Evolutionary conservation across 1,140 invertebrate species (phyloP), one percentile per base, ranked within the genome.

Genomic region (Achroia grisella): DNA sequence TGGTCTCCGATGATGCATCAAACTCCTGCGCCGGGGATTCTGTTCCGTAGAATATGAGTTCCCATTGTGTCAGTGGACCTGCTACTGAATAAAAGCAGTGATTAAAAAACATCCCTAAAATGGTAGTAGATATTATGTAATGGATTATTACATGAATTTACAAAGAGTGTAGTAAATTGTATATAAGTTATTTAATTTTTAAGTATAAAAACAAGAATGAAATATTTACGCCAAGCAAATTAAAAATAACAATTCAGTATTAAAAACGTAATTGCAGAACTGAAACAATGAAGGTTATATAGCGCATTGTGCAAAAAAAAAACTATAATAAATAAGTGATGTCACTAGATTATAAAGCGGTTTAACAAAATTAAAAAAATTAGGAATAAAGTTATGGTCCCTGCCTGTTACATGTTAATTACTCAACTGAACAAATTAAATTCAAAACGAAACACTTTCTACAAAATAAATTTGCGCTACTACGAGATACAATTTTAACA

Each of bases 1-100:
- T 69, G 30, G 42, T 69, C 31, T 80, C 75, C 0, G 65, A 67
- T 4, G 71, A 69, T 10, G 64, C 71, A 36, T 88, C 86, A 40
- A 82, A 73, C 12, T 86, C 84, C 47, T 89, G 88, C 10, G 89
- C 85, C n/a, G 89, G 88, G 2, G 84, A 81, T 47, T 91, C 88
- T 8, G 93, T 95, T 14, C 93, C 93, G 71, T 94, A 93, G 75
- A 94, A 88, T 56, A 93, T 90, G 54, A 95, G 76, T 62, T 91
- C 89, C 92, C 92, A 94, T 70, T 93, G 87, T 10, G 87, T 86
- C 39, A 89, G 70, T 43, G 88, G 86, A 15, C 86, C 88, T 71
- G 81, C 76, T 39, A 39, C 36, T 33, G 11, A 40, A 39, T 32
- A 27, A 45, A 36, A 12, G 27, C 6, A 6, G 2, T 23, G 17